Percentiles rank a stretch among this genome's conserved stretches.
Evolutionary conservation across 2,888 invertebrate genomes (phyloP).

Genomic region (Halictus quadricinctus): DNA sequence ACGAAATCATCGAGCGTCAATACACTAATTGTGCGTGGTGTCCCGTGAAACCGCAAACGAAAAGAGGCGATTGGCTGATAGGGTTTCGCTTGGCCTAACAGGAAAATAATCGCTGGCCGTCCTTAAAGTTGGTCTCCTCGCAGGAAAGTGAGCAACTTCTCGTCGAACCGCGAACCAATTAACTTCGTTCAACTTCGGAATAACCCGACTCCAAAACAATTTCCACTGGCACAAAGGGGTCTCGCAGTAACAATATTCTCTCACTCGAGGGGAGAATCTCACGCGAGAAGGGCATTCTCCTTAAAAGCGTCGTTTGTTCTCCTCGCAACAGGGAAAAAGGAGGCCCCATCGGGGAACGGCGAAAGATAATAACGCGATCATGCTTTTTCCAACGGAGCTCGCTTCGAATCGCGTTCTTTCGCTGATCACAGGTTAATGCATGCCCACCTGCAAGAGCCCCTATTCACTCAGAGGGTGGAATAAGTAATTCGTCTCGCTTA

Average conservation of each 20-base stretch:
- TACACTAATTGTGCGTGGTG: not conserved
- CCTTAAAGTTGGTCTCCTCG: not conserved
- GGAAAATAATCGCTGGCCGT: not conserved
- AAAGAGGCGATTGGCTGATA: not conserved
- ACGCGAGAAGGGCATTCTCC: not conserved
- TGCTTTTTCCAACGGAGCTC: constrained; percentile 6
- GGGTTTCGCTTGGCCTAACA: not conserved
- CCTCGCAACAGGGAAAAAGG: not conserved
- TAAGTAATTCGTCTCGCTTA: no score
- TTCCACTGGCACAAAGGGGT: constrained; percentile 36
- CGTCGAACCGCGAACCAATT: constrained; percentile 19
- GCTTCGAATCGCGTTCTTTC: constrained; percentile 11
- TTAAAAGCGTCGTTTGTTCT: constrained; percentile 33
- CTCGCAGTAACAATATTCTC: constrained; percentile 44
- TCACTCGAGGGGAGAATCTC: constrained; percentile 14
- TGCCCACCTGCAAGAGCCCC: not conserved
- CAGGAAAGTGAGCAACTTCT: not conserved
- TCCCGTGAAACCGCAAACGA: not conserved
- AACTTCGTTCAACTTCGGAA: constrained; percentile 33
- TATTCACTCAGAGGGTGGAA: no score
- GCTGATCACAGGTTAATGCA: constrained; percentile 33
- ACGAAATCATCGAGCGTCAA: not conserved
- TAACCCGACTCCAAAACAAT: constrained; percentile 20
- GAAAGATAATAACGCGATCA: constrained; percentile 41
- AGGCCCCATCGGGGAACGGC: not conserved